Base-by-base conservation (phyloP, 1,140 invertebrate genomes). In the Eumeta japonica region DNA sequence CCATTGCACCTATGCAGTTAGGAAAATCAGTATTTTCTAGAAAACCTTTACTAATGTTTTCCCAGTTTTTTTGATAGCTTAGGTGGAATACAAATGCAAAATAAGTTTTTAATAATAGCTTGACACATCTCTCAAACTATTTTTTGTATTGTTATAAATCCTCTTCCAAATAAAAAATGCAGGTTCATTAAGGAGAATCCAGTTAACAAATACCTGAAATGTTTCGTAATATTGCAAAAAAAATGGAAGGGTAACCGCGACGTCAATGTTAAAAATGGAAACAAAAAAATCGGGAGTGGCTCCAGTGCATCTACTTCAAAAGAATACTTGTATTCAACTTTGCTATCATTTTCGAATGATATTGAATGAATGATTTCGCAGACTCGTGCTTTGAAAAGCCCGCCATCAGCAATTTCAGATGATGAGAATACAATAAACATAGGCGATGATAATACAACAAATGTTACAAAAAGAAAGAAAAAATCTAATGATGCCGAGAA, bases 81-180 rank as follows among this genome's bases (percentile, higher is more conserved):
- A 33, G 32, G 41, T 39, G 37, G 37, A 28, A 35, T 38, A 35
- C 28, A 39, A 39, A 43, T 39, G 39, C 39, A 16, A 43, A 43
- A 43, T 28, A 35, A 30, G 19, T 34, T 43, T 38, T 43, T 43
- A 35, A 43, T 43, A 28, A 38, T 35, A 39, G 37, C 32, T 43
- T 43, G 41, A 30, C 41, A 43, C 16, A 28, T 39, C 16, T 30
- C 28, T 3, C 33, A 34, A 30, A 41, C 39, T 41, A 41, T n/a
- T 36, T 31, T 35, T 41, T 41, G 33, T 36, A 36, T 41, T 36
- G 39, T 41, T 41, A 29, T 36, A 36, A 41, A 41, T 41, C 39
- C 39, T 41, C 39, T 41, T 41, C 34, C 36, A 36, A 41, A 41
- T 36, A 34, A 41, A 36, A 36, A 41, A 19, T 41, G 39, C 28